Percentiles rank a stretch among this genome's conserved stretches.
Evolutionary conservation across 2,888 invertebrate species (phyloP).

Genomic region (Bugula neritina): DNA sequence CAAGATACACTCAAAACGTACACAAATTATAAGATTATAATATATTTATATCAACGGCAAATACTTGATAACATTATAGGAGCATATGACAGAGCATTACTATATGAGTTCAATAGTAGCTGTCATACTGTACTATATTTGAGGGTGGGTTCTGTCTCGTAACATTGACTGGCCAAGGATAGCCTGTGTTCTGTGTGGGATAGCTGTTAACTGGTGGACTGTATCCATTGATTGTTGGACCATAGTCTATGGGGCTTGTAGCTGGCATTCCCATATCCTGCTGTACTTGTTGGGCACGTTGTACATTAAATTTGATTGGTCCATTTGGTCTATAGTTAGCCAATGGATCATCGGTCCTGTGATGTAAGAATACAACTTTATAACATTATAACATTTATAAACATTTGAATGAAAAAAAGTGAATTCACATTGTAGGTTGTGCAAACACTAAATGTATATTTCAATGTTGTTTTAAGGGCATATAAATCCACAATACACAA

Average conservation of each 20-base stretch:
- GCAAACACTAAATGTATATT: too few relatives aligned
- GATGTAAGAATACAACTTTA: not conserved
- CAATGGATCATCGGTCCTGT: slow-evolving; percentile 18
- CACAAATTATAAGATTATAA: too few relatives aligned
- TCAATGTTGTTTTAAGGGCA: too few relatives aligned
- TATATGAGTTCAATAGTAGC: slow-evolving; percentile 14
- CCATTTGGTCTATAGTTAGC: slow-evolving; percentile 24
- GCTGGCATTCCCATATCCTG: slow-evolving; percentile 22
- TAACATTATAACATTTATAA: not conserved
- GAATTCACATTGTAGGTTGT: too few relatives aligned
- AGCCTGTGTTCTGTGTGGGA: not conserved
- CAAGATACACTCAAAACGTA: too few relatives aligned
- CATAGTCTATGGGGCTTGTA: slow-evolving; percentile 1
- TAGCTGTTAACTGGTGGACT: not conserved
- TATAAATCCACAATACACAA: too few relatives aligned
- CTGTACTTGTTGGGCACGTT: slow-evolving; percentile 20
- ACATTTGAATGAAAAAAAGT: not conserved
- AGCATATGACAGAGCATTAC: too few relatives aligned
- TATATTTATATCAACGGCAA: too few relatives aligned
- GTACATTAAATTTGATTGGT: slow-evolving; percentile 23
- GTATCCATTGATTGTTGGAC: slow-evolving; percentile 16
- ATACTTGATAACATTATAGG: too few relatives aligned
- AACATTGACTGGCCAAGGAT: slow-evolving; percentile 23
- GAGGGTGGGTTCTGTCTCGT: slow-evolving; percentile 2
- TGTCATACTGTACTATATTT: not conserved